Evolutionary conservation across 2,888 invertebrate genomes (phyloP).

Genomic region (Drosophila kanekoi): DNA sequence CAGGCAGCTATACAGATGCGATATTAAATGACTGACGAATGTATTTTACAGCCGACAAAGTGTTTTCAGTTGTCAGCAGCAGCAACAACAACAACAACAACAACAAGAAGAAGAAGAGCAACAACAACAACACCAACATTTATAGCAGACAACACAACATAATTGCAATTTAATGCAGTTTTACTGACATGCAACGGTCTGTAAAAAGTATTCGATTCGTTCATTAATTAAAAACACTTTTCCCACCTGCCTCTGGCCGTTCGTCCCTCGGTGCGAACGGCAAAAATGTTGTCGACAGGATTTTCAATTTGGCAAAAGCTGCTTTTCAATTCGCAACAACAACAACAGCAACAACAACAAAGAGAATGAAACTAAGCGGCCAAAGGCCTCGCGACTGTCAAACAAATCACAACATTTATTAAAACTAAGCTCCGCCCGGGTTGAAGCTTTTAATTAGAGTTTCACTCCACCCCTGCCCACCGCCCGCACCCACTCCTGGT

Average conservation of each 20-base stretch:
- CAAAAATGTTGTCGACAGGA: conserved; percentile 10
- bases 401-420: conserved; percentile 73
- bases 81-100: conserved; percentile 10
- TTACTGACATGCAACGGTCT: conserved; percentile 61
- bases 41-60: conserved; percentile 42
- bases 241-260: not conserved
- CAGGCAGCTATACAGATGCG: conserved; percentile 8
- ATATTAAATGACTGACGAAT: conserved; percentile 48
- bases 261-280: too few relatives aligned
- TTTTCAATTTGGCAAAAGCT: conserved; percentile 51
- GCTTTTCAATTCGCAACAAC: conserved; percentile 29
- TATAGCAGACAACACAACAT: conserved; percentile 49
- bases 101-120: too few relatives aligned
- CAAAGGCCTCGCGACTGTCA: conserved; percentile 44
- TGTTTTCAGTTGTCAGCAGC: conserved; percentile 47
- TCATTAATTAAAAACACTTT: conserved; percentile 75
- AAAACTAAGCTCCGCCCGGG: conserved; percentile 48
- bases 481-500: not conserved
- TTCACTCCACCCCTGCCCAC: not conserved
- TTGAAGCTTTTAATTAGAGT: conserved; percentile 70
- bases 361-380: conserved; percentile 6
- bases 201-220: conserved; percentile 40
- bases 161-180: conserved; percentile 76
- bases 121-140: conserved; percentile 19
- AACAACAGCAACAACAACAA: conserved; percentile 5